phyloP scores from a whole-genome alignment of 2,113 vertebrate genomes.

The Labeo catla region DNA sequence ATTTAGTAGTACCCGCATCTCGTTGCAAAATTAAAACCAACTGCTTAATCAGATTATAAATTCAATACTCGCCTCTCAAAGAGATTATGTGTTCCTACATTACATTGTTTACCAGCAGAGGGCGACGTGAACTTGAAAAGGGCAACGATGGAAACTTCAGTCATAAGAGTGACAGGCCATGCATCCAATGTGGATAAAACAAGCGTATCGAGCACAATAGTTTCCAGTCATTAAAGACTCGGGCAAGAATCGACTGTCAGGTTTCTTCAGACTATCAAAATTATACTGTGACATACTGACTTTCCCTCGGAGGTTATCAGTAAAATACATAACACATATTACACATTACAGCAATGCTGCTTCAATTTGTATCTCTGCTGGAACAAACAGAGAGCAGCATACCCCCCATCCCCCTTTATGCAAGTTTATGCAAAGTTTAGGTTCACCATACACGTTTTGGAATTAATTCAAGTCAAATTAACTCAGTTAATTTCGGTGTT shows the following conservation, averaged over 20 bases:
- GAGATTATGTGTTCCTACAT: background rate
- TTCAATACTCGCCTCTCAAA: background rate
- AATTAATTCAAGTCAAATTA: background rate
- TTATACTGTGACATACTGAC: background rate
- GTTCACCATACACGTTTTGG: background rate
- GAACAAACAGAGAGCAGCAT: too few relatives aligned
- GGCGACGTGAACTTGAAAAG: background rate
- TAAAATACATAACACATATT: background rate
- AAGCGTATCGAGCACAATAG: background rate
- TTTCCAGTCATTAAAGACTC: background rate
- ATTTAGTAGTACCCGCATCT: background rate
- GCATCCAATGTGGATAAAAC: background rate
- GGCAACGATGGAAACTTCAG: background rate
- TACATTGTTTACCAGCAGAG: conserved; percentile 10
- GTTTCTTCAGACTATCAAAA: background rate
- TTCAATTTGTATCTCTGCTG: background rate
- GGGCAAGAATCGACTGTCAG: background rate
- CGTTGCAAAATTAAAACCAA: background rate
- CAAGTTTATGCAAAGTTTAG: background rate
- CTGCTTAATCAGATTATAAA: background rate
- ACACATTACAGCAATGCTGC: too few relatives aligned
- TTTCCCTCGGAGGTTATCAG: background rate
- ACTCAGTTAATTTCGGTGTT: background rate
- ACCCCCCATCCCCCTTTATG: too few relatives aligned
- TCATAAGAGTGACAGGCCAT: background rate